Base-by-base conservation (phyloP, 2,113 vertebrate species). In the Montifringilla adamsi region DNA sequence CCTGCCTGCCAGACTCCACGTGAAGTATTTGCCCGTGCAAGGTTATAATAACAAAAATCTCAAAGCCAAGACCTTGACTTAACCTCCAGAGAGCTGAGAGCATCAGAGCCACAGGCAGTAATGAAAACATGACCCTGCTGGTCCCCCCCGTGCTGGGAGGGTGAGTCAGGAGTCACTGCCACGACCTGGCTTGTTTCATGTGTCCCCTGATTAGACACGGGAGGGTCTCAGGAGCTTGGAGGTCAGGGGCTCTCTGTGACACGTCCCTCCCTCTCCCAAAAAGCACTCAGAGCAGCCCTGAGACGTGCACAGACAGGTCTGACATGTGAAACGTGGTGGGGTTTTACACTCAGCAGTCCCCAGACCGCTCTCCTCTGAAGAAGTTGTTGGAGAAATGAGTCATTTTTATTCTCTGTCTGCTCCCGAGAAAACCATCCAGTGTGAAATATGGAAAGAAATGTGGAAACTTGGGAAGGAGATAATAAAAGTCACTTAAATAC, bases 61-160 rank as follows among this genome's bases (percentile, higher is more conserved):
- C 92, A 84, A 92, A 96, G 88, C 88, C 92, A 47, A 80, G 83
- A 90, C 94, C 93, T 97, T 95, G 95, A 52, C 79, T 89, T 94
- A 87, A 95, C 92, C 92, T 96, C 90, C 83, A 18, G 73, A 84
- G 88, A 95, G 93, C 83, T 58, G 69, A 81, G 76, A 92, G 83
- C 68, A 78, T 77, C 83, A 90, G 92, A 93, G 90, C 53, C 80
- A 72, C 60, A 35, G 69, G 90, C 86, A 90, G 58, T 87, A 95
- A 97, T 89, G 94, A 90, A 96, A 96, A 92, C 80, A 93, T 76
- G 81, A 93, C 88, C 94, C 83, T 0, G 2, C n/a, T 76, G 90
- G 35, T 89, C 52, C 69, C 86, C 69, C 63, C 59, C 8, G 1
- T 70, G 72, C 76, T 89, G 73, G 83, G 79, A 83, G 89, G 3